These are phyloP conservation scores for Sebastes diaconus DNA, from an alignment of 2,797 vertebrate genomes.

Conservation along the genomic window DNA sequence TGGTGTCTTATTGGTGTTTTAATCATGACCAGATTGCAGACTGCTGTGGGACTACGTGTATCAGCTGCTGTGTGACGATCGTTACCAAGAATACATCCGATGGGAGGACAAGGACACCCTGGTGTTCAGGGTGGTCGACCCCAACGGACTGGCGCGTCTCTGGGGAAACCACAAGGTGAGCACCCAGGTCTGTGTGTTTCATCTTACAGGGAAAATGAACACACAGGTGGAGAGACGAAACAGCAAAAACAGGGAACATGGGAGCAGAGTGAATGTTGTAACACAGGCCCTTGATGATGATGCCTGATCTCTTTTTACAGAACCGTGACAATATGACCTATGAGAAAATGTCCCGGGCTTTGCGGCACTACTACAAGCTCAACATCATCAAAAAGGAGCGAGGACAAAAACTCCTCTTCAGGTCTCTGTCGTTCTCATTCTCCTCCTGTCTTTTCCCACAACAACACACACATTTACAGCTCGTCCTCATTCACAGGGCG, in stretches of 20 bases:
- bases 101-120: constrained; percentile 88
- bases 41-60: constrained; percentile 93
- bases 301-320: constrained; percentile 67
- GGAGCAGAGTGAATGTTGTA: background rate
- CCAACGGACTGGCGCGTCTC: constrained; percentile 89
- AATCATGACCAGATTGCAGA: constrained; percentile 84
- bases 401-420: constrained; percentile 92
- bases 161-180: constrained; percentile 96
- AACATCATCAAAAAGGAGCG: constrained; percentile 94
- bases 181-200: background rate
- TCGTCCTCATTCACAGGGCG: too few species aligned
- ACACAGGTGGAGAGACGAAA: background rate
- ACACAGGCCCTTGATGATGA: background rate
- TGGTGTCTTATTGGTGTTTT: background rate
- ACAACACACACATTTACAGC: background rate
- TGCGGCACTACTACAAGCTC: constrained; percentile 95
- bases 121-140: constrained; percentile 89
- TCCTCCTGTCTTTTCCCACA: background rate
- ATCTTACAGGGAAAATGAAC: constrained; percentile 43
- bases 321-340: constrained; percentile 94
- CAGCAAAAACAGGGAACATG: background rate
- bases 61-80: constrained; percentile 87
- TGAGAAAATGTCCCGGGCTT: constrained; percentile 94
- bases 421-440: constrained; percentile 70
- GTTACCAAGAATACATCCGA: constrained; percentile 87